A percentile compares a stretch with the other conserved stretches of the same genome.
Evolutionary conservation across 1,140 invertebrate species (phyloP).

Genomic region (Aphelinus atriplicis): DNA sequence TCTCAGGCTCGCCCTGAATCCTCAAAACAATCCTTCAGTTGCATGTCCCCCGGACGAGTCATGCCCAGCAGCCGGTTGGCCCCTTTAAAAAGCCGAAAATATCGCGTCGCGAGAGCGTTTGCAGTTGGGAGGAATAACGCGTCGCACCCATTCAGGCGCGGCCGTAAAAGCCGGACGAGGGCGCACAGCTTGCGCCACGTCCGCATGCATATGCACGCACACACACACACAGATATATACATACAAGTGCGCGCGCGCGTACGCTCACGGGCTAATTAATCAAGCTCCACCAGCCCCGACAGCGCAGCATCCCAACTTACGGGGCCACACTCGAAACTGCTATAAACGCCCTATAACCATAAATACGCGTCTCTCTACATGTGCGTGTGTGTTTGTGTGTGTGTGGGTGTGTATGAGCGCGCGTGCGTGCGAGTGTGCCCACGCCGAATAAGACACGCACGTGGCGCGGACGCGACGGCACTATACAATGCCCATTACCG

Average conservation of each 20-base stretch:
- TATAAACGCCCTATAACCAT: conserved; percentile 47
- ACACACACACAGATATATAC: too few species aligned
- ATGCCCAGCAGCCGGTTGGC: too few species aligned
- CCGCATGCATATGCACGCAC: too few species aligned
- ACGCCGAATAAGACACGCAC: background rate
- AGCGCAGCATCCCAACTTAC: conserved; percentile 48
- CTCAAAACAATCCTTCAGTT: too few species aligned
- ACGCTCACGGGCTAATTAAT: conserved; percentile 47
- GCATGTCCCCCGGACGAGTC: too few species aligned
- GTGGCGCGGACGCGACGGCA: conserved; percentile 12
- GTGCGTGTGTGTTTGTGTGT: conserved; percentile 8
- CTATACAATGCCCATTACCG: conserved; percentile 3
- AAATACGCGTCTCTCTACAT: conserved; percentile 40
- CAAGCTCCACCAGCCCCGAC: conserved; percentile 49
- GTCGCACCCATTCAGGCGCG: too few species aligned
- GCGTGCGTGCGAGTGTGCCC: background rate
- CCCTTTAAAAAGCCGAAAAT: too few species aligned
- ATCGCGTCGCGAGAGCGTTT: too few species aligned
- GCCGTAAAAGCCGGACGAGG: background rate
- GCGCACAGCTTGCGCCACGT: conserved; percentile 38
- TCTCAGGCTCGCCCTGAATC: too few species aligned
- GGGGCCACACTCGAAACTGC: conserved; percentile 42
- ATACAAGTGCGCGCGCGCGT: conserved; percentile 24
- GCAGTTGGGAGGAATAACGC: too few species aligned
- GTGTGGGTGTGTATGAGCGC: conserved; percentile 28